Percentiles rank a stretch among this genome's conserved stretches.
These are phyloP conservation scores for Python bivittatus DNA, from an alignment of 2,113 vertebrate species.

Conservation along the genomic window DNA sequence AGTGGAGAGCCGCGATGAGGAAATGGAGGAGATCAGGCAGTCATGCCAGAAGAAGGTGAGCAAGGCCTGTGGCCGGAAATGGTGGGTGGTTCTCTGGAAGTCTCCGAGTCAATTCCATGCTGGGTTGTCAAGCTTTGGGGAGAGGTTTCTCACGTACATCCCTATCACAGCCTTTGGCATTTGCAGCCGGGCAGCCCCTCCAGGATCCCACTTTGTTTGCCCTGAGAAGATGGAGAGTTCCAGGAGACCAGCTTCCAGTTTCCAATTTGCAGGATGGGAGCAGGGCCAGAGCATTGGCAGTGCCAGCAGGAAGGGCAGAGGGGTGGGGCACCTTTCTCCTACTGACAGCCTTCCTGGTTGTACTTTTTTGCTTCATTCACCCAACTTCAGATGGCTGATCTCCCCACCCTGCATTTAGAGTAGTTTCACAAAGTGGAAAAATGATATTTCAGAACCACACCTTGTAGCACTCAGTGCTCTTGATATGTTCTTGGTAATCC, in stretches of 20 bases:
- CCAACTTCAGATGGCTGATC: accelerated
- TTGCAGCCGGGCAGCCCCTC: too few species aligned
- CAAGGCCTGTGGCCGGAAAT: accelerated
- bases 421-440: not conserved
- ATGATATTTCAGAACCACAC: too few species aligned
- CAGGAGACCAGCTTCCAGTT: not conserved
- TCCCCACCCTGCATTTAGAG: not conserved
- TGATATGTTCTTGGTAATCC: too few species aligned
- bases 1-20: slow-evolving; percentile 92
- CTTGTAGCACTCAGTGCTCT: too few species aligned
- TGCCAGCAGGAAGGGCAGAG: not conserved
- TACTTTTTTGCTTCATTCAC: not conserved
- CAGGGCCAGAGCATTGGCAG: not conserved
- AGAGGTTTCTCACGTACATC: not conserved
- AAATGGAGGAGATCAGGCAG: slow-evolving; percentile 95
- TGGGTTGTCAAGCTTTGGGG: too few species aligned
- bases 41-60: slow-evolving; percentile 94
- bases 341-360: not conserved
- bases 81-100: accelerated
- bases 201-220: not conserved
- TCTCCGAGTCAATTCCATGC: not conserved
- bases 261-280: not conserved
- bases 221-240: not conserved
- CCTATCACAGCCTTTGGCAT: too few species aligned
- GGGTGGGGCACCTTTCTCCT: not conserved